Evolutionary conservation across 92 coral and sea anemone species (phyloP), one percentile per base, ranked within the genome.

Genomic region (Umimayanthus chanpuru): DNA sequence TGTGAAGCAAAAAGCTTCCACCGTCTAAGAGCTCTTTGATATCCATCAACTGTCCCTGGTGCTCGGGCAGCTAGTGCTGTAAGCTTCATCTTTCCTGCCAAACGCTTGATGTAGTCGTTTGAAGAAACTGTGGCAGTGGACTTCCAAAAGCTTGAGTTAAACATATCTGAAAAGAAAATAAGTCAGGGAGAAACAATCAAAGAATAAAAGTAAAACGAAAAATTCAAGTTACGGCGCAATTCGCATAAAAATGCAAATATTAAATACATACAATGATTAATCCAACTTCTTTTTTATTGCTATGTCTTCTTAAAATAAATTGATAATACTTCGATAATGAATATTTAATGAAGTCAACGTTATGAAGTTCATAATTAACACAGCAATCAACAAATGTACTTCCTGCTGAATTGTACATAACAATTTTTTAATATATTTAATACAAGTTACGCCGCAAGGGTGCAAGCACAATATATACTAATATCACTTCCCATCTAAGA

Each of bases 61-160:
- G 73, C 90, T 80, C 70, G 66, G 73, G 86, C 83, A 43, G 86
- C 90, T 79, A 88, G 55, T 9, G 85, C 83, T 71, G 91, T 89
- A 74, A 41, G 76, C 86, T 80, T 88, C 74, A 70, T 76, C 68
- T 71, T 88, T 49, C 80, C 86, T 9, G 43, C 66, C 50, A 89
- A 66, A 29, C 58, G 85, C 41, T 43, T 81, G 29, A 43, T 2
- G 49, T 81, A 7, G 85, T 64, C 85, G 25, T 38, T 43, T 29
- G 41, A 39, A 21, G 74, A 23, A 38, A 25, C 85, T 25, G 29
- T 80, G 23, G 26, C 23, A 78, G 82, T 39, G 41, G 85, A 81
- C 73, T 81, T 81, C 85, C 85, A 81, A 81, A 81, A 81, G 11
- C 74, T 43, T 25, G 85, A 39, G 12, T 64, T 43, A 81, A 81